phyloP scores from a whole-genome alignment of 2,888 invertebrate species.

The Pollenia amentaria region DNA sequence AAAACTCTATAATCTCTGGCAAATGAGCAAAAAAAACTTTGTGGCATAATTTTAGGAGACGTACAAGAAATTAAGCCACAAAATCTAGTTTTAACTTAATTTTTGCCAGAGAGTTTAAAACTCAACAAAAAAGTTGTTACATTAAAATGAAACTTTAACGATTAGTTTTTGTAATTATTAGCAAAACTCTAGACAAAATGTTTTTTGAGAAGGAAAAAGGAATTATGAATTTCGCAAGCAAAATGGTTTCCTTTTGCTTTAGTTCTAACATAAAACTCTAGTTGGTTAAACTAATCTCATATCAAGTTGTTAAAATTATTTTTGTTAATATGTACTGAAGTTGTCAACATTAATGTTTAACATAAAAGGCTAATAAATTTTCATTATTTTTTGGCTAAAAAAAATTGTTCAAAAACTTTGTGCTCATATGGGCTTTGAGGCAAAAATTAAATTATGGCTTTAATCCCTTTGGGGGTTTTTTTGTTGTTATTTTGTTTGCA shows the following conservation, averaged over 20 bases:
- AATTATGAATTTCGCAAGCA: not conserved
- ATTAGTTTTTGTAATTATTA: constrained; percentile 66
- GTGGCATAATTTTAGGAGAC: constrained; percentile 56
- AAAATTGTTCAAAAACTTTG: not conserved
- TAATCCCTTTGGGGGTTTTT: constrained; percentile 57
- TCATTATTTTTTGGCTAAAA: constrained; percentile 27
- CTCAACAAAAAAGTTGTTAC: constrained; percentile 50
- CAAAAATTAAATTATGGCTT: constrained; percentile 61
- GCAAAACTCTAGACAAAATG: constrained; percentile 32
- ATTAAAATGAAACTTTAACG: constrained; percentile 70
- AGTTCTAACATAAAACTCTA: not conserved
- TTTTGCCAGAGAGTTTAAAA: constrained; percentile 19
- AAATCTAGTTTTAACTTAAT: constrained; percentile 27
- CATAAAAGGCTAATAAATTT: constrained; percentile 54
- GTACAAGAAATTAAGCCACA: constrained; percentile 50
- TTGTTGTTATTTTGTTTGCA: not conserved
- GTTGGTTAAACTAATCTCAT: constrained; percentile 15
- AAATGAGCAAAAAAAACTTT: constrained; percentile 52
- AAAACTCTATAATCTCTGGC: constrained; percentile 46
- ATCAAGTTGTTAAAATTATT: constrained; percentile 10
- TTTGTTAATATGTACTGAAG: not conserved
- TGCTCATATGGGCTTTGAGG: constrained; percentile 32
- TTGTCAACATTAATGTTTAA: constrained; percentile 61
- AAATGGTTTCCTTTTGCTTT: not conserved
- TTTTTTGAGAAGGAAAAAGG: not conserved